phyloP scores from a whole-genome alignment of 2,797 vertebrate species.

The Lindbergichthys nudifrons region DNA sequence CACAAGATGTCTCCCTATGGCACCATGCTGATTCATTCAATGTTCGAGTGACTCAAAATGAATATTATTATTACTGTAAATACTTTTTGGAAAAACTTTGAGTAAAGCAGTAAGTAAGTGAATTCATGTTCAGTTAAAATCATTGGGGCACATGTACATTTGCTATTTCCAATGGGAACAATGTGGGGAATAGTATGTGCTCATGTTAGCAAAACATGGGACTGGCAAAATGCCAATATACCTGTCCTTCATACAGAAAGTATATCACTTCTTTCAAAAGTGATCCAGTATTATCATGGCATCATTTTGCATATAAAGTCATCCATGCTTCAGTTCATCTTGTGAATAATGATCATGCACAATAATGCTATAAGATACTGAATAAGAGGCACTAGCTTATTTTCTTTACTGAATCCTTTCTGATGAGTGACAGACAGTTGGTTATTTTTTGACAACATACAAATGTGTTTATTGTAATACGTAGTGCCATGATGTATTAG shows the following conservation, averaged over 20 bases:
- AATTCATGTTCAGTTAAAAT: background rate
- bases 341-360: background rate
- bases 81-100: background rate
- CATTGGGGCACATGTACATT: background rate
- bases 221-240: background rate
- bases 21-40: background rate
- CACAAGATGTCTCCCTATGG: background rate
- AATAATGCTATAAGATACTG: background rate
- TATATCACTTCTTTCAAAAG: background rate
- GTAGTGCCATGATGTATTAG: slow-evolving; percentile 19
- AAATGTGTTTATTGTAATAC: slow-evolving; percentile 30
- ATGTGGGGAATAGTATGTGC: background rate
- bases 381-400: background rate
- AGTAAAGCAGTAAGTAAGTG: background rate
- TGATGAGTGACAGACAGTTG: background rate
- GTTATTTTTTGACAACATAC: slow-evolving; percentile 16
- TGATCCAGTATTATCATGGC: background rate
- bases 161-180: background rate
- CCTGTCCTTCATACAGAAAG: background rate
- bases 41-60: background rate
- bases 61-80: background rate
- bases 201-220: background rate
- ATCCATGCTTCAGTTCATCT: background rate
- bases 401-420: background rate
- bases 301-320: background rate